Conservation (phyloP, 2,888 invertebrate genomes). For the Brachypterus glaber region DNA sequence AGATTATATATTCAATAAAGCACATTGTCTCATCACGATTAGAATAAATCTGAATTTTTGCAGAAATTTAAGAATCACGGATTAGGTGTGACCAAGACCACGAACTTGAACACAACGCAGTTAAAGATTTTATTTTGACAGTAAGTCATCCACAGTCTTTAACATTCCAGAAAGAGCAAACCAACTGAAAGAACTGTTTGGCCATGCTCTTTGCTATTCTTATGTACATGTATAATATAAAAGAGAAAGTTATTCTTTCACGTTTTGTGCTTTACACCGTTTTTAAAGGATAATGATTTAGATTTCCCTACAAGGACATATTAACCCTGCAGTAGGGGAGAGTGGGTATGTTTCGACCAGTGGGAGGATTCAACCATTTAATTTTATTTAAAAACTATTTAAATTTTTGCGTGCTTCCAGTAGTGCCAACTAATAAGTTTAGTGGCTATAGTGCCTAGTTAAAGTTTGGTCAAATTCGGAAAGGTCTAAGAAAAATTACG, state of each 20-base stretch:
- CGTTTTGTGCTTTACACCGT: conserved; percentile 6
- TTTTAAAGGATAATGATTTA: conserved; percentile 10
- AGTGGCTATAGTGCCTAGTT: too few relatives aligned
- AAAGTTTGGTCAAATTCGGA: too few relatives aligned
- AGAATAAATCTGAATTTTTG: too few relatives aligned
- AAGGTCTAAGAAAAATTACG: too few relatives aligned
- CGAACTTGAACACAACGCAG: conserved; percentile 12
- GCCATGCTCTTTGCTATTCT: conserved; percentile 2
- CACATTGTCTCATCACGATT: not conserved
- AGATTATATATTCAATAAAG: too few relatives aligned
- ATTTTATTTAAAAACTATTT: too few relatives aligned
- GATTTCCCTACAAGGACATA: conserved; percentile 15
- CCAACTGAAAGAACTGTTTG: conserved; percentile 5
- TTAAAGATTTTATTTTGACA: not conserved
- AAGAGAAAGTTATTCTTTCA: conserved; percentile 15
- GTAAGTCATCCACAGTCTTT: not conserved
- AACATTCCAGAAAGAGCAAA: conserved; percentile 1
- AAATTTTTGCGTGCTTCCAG: too few relatives aligned
- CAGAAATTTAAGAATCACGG: not conserved
- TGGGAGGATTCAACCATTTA: too few relatives aligned
- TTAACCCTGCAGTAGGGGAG: too few relatives aligned
- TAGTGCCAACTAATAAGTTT: too few relatives aligned
- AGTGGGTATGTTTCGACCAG: too few relatives aligned
- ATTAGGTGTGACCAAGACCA: conserved; percentile 10
- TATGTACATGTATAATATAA: conserved; percentile 5